phyloP scores from a whole-genome alignment of 2,888 invertebrate species.

The Isoperla grammatica region DNA sequence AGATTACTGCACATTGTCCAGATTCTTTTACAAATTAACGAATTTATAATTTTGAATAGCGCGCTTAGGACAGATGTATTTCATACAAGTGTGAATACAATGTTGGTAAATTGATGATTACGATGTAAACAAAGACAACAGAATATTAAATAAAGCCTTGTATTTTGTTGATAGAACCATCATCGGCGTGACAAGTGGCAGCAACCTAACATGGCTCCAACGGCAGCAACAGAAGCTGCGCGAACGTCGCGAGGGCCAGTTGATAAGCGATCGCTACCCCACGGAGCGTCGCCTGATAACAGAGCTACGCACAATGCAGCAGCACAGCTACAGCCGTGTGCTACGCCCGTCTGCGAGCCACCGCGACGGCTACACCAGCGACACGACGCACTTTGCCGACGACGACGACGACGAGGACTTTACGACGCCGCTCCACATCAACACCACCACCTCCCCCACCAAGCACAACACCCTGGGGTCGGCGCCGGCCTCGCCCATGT shows the following conservation, averaged over 20 bases:
- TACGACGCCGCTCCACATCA: slow-evolving; percentile 63
- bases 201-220: slow-evolving; percentile 72
- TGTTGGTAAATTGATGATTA: too few relatives aligned
- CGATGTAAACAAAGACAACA: too few relatives aligned
- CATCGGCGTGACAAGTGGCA: slow-evolving; percentile 37
- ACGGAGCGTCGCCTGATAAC: slow-evolving; percentile 59
- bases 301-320: slow-evolving; percentile 52
- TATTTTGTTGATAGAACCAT: not conserved
- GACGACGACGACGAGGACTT: slow-evolving; percentile 59
- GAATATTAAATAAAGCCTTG: too few relatives aligned
- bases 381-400: slow-evolving; percentile 71
- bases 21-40: too few relatives aligned
- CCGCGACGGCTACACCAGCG: slow-evolving; percentile 69
- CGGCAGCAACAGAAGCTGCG: slow-evolving; percentile 75
- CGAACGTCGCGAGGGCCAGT: slow-evolving; percentile 66
- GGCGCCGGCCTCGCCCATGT: slow-evolving; percentile 48
- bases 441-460: slow-evolving; percentile 45
- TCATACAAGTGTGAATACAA: too few relatives aligned
- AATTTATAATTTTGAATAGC: too few relatives aligned
- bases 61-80: too few relatives aligned
- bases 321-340: slow-evolving; percentile 42
- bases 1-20: too few relatives aligned
- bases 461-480: slow-evolving; percentile 36
- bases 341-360: slow-evolving; percentile 45
- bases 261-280: slow-evolving; percentile 64